phyloP scores from a whole-genome alignment of 2,113 vertebrate genomes.

The Oreochromis spilurus region DNA sequence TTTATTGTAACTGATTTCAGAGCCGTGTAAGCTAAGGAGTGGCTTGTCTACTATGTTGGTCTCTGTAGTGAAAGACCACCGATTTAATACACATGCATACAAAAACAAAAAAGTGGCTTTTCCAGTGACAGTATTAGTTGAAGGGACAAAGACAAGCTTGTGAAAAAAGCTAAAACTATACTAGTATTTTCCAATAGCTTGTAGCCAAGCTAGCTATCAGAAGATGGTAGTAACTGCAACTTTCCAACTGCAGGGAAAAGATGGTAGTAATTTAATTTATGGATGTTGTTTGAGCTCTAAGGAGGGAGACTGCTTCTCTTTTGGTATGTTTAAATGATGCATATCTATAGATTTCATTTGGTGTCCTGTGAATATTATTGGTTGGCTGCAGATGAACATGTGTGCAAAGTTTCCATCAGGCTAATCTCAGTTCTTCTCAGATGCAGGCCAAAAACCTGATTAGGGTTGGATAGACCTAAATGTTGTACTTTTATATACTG shows the following conservation, averaged over 20 bases:
- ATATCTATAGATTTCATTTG: neutral
- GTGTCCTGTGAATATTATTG: neutral
- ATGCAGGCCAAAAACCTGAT: too few relatives aligned
- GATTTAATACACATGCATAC: too few relatives aligned
- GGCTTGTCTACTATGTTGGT: neutral
- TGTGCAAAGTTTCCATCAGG: neutral
- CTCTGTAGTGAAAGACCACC: neutral
- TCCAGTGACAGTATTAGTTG: neutral
- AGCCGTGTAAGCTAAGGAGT: neutral
- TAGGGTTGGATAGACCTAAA: neutral
- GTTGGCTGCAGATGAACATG: neutral
- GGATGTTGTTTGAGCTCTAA: neutral
- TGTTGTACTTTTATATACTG: neutral
- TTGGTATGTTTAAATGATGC: neutral
- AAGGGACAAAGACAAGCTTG: neutral
- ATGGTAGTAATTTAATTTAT: fast-evolving
- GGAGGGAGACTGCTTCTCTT: fast-evolving
- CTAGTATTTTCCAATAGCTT: neutral
- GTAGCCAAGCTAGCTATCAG: neutral
- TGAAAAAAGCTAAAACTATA: fast-evolving
- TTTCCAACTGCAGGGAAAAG: neutral
- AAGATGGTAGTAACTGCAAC: fast-evolving
- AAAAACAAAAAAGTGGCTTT: neutral
- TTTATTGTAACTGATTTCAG: neutral
- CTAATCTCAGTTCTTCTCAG: neutral